phyloP scores from a whole-genome alignment of 2,797 vertebrate genomes.

The Hippopotamyrus pictus region DNA sequence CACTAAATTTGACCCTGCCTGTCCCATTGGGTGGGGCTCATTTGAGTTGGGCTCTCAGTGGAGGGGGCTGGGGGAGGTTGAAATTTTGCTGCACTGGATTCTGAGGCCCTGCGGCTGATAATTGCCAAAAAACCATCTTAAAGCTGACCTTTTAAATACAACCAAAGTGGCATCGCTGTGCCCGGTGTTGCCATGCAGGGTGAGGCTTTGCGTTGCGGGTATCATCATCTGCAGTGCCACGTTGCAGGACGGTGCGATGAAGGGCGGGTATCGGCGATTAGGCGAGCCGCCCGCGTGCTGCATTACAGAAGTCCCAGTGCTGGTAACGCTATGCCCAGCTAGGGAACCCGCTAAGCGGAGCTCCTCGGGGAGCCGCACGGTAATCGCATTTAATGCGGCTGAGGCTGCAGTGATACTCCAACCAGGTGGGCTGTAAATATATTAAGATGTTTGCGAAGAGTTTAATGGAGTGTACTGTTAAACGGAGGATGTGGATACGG shows the following conservation, averaged over 20 bases:
- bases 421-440: slow-evolving; percentile 61
- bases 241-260: slow-evolving; percentile 32
- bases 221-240: slow-evolving; percentile 64
- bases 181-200: slow-evolving; percentile 57
- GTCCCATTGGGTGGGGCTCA: not conserved
- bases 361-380: slow-evolving; percentile 63
- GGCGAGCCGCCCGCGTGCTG: slow-evolving; percentile 67
- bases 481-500: slow-evolving; percentile 55
- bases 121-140: slow-evolving; percentile 4
- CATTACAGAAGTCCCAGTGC: slow-evolving; percentile 73
- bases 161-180: slow-evolving; percentile 63
- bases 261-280: slow-evolving; percentile 43
- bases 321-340: slow-evolving; percentile 72
- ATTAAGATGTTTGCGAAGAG: slow-evolving; percentile 48
- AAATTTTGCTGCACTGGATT: not conserved
- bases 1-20: not conserved
- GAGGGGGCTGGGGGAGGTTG: not conserved
- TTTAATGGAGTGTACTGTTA: slow-evolving; percentile 43
- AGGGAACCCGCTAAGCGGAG: slow-evolving; percentile 66
- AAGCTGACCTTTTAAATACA: slow-evolving; percentile 52
- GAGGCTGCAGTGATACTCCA: slow-evolving; percentile 60
- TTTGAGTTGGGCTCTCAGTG: not conserved
- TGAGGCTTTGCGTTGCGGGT: slow-evolving; percentile 64
- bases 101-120: not conserved
- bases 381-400: slow-evolving; percentile 72